Base-by-base conservation (phyloP, 2,113 vertebrate genomes). In the Tricholaema leucomelas region DNA sequence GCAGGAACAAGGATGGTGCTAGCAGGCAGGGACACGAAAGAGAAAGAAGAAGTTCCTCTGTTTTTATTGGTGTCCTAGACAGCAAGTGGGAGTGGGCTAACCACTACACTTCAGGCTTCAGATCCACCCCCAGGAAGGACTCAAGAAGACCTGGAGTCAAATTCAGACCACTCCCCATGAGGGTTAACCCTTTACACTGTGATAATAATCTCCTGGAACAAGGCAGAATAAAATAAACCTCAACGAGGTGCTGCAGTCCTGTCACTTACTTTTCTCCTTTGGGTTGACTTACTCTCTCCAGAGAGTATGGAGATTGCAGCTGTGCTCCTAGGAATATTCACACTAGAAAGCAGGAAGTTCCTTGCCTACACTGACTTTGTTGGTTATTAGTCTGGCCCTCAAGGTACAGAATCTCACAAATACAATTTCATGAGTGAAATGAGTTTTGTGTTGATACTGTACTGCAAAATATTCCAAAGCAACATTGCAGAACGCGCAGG, bases 401-500 rank as follows among this genome's bases (percentile, higher is more conserved):
- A 44, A 19, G 13, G 11, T 31, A 24, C 40, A 77, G 31, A 76
- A 78, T 12, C 27, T 85, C 48, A 59, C 25, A 92, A 70, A 60
- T 20, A 35, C 0, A 1, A 27, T 40, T 76, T 85, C 30, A 33
- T 40, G 8, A 0, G 0, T 28, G 42, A 91, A 6, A 15, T 75
- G 24, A 48, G 13, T 55, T 74, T 76, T 90, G 12, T 75, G 16
- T 65, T 36, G 11, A 59, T 33, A 55, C 12, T 21, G 11, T 17
- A 61, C 20, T 50, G n/a, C 9, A 67, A 81, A 85, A 77, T 85
- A 46, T 52, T 83, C 58, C 48, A 56, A 78, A 74, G 25, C n/a
- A 71, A 30, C 38, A 19, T 0, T 74, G 44, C 36, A 80, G 52
- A 66, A 63, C 0, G 0, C 1, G 0, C 1, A 1, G 14, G 16